phyloP scores from a whole-genome alignment of 2,888 invertebrate species.

The Drosophila setosimentum region DNA sequence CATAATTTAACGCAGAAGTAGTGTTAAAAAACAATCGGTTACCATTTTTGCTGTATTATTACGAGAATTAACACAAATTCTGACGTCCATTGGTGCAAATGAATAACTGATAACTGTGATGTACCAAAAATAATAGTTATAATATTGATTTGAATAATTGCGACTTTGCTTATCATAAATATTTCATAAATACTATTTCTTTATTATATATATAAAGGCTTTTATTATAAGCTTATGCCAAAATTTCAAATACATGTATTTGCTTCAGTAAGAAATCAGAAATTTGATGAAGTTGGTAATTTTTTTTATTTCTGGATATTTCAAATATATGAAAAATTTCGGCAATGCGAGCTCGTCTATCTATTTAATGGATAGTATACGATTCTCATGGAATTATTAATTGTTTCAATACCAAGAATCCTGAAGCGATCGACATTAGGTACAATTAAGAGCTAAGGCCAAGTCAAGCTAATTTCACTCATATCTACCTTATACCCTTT shows the following conservation, averaged over 20 bases:
- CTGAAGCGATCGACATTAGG: constrained; percentile 40
- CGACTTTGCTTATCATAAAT: background rate
- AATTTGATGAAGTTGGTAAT: background rate
- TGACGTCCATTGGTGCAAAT: background rate
- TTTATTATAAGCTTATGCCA: too few relatives aligned
- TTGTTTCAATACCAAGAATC: constrained; percentile 44
- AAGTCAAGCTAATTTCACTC: constrained; percentile 16
- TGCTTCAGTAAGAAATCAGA: background rate
- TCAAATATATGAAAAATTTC: background rate
- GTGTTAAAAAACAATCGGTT: background rate
- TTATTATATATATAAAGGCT: too few relatives aligned
- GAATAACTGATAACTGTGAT: background rate
- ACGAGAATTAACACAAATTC: background rate
- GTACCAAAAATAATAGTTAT: background rate
- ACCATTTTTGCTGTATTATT: background rate
- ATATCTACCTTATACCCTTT: background rate
- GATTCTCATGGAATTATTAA: constrained; percentile 24
- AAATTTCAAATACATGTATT: background rate
- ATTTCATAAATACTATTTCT: background rate
- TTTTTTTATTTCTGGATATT: background rate
- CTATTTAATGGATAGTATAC: background rate
- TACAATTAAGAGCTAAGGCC: constrained; percentile 27
- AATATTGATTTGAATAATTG: too few relatives aligned
- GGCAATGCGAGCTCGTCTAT: too few relatives aligned
- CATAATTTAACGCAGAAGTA: background rate